Evolutionary conservation across 1,140 invertebrate species (phyloP).

Genomic region (Mactra quadrangularis): DNA sequence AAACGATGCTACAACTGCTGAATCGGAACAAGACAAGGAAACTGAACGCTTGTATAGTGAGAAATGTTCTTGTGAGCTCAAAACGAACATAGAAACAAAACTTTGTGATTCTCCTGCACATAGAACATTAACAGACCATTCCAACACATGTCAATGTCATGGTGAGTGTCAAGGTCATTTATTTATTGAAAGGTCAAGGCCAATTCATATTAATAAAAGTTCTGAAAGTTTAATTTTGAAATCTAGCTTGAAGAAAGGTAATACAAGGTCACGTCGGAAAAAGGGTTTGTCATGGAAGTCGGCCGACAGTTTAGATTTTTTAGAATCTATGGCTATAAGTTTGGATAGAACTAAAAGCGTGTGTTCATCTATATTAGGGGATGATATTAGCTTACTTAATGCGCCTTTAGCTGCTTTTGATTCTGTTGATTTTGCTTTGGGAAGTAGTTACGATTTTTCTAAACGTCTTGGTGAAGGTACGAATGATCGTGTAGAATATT

Average conservation of each 20-base stretch:
- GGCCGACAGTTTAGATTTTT: constrained; percentile 71
- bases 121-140: constrained; percentile 36
- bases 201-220: constrained; percentile 59
- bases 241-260: constrained; percentile 69
- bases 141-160: constrained; percentile 46
- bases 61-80: constrained; percentile 3
- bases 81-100: constrained; percentile 5
- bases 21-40: not conserved
- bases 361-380: constrained; percentile 67
- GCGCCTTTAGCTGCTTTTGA: constrained; percentile 73
- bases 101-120: constrained; percentile 24
- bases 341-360: constrained; percentile 71
- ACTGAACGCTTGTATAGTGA: not conserved
- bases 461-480: constrained; percentile 59
- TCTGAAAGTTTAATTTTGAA: constrained; percentile 70
- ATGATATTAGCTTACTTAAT: constrained; percentile 70
- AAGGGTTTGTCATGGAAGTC: constrained; percentile 73
- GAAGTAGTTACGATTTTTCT: constrained; percentile 64
- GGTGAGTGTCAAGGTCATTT: constrained; percentile 71
- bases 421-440: constrained; percentile 71
- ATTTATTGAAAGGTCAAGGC: constrained; percentile 42
- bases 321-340: constrained; percentile 64
- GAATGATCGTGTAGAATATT: constrained; percentile 63
- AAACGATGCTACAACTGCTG: constrained; percentile 21
- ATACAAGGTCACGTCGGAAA: constrained; percentile 56